phyloP scores from a whole-genome alignment of 2,888 invertebrate genomes.

The Lathronympha strigana region DNA sequence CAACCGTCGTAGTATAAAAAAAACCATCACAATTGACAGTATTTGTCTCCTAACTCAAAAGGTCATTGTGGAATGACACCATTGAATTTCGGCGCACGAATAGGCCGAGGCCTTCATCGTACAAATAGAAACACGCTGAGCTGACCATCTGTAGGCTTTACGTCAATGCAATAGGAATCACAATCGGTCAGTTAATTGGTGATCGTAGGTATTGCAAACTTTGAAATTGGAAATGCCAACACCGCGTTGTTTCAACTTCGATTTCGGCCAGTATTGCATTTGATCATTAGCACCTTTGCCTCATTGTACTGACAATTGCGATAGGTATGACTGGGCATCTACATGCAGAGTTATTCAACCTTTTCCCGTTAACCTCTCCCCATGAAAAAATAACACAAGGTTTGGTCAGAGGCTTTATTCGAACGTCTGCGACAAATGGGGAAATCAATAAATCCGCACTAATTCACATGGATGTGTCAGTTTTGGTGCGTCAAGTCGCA shows the following conservation, averaged over 20 bases:
- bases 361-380: not conserved
- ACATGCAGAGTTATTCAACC: conserved; percentile 50
- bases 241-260: conserved; percentile 82
- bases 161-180: no score
- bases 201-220: conserved; percentile 84
- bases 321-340: conserved; percentile 56
- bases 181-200: no score
- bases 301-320: conserved; percentile 59
- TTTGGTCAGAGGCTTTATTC: no score
- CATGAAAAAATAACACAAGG: not conserved
- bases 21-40: not conserved
- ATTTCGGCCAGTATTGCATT: conserved; percentile 81
- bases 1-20: no score
- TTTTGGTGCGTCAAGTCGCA: no score
- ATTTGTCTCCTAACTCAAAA: not conserved
- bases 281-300: conserved; percentile 81
- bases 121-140: no score
- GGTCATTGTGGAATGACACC: conserved; percentile 2
- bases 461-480: no score
- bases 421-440: no score
- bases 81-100: conserved; percentile 82
- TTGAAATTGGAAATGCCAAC: conserved; percentile 81
- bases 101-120: conserved; percentile 80
- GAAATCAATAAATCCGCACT: no score
- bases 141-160: no score